Conservation (phyloP, 2,113 vertebrate species). For the Aplodontia rufa region DNA sequence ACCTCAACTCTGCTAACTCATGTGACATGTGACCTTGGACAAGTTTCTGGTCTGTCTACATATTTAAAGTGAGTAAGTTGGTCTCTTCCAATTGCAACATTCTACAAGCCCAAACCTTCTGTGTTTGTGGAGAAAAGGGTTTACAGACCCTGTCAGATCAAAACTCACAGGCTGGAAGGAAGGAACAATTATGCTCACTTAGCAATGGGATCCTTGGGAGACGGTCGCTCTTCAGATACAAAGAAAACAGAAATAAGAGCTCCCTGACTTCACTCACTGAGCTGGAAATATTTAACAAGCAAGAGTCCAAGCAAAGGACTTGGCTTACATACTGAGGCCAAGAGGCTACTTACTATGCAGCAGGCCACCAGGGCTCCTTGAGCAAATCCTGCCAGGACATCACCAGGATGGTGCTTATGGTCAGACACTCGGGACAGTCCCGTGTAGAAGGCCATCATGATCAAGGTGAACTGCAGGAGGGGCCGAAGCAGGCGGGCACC, state of each 20-base stretch:
- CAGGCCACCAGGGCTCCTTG: constrained; percentile 97
- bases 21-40: neutral
- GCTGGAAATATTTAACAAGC: constrained; percentile 62
- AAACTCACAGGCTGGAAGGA: neutral
- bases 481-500: constrained; percentile 95
- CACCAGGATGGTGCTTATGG: constrained; percentile 96
- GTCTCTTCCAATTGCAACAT: neutral
- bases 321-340: neutral
- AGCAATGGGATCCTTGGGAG: neutral
- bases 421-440: constrained; percentile 95
- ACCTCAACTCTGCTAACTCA: neutral
- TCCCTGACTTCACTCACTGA: neutral
- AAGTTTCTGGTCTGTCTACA: neutral
- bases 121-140: neutral
- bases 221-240: neutral
- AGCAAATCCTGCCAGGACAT: constrained; percentile 94
- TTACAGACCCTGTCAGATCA: neutral
- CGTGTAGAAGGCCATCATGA: constrained; percentile 99
- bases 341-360: constrained; percentile 91
- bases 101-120: neutral
- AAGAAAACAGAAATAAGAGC: neutral
- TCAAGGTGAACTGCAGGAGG: constrained; percentile 96
- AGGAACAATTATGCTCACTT: neutral
- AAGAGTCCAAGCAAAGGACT: no score
- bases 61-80: neutral